These are phyloP conservation scores for Apostichopus californicus DNA, from an alignment of 35 echinoderm and acorn worm species.

Conservation along the genomic window DNA sequence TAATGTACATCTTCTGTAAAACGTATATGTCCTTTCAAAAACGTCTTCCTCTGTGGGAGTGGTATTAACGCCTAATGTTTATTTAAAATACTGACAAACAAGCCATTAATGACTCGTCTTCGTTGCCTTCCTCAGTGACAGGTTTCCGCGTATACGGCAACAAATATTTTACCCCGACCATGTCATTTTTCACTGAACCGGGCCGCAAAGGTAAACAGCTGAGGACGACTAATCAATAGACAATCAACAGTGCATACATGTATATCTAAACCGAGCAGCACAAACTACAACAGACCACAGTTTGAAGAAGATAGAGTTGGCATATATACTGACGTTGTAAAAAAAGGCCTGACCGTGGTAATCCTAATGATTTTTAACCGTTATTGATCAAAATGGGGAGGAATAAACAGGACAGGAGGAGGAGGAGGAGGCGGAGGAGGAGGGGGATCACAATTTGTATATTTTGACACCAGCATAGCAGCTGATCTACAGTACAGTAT, in stretches of 20 bases:
- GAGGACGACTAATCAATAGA: background rate
- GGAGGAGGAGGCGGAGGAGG: background rate
- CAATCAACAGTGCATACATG: background rate
- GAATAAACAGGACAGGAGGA: background rate
- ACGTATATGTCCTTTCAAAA: too few relatives aligned
- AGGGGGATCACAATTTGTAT: background rate
- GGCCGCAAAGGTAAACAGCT: background rate
- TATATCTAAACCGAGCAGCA: background rate
- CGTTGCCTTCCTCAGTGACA: background rate
- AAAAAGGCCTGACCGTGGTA: background rate
- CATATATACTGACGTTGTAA: background rate
- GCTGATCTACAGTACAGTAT: too few relatives aligned
- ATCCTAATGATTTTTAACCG: background rate
- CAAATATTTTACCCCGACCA: background rate
- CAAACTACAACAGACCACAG: background rate
- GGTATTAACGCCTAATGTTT: background rate
- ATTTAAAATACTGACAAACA: background rate
- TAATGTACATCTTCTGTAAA: too few relatives aligned
- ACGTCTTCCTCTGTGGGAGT: background rate
- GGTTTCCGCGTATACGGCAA: background rate
- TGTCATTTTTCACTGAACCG: background rate
- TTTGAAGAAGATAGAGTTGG: background rate
- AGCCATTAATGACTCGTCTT: background rate
- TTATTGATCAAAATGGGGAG: background rate
- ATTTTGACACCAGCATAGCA: background rate